Conservation (phyloP, 1,140 invertebrate species). For the Caenorhabditis tropicalis region DNA sequence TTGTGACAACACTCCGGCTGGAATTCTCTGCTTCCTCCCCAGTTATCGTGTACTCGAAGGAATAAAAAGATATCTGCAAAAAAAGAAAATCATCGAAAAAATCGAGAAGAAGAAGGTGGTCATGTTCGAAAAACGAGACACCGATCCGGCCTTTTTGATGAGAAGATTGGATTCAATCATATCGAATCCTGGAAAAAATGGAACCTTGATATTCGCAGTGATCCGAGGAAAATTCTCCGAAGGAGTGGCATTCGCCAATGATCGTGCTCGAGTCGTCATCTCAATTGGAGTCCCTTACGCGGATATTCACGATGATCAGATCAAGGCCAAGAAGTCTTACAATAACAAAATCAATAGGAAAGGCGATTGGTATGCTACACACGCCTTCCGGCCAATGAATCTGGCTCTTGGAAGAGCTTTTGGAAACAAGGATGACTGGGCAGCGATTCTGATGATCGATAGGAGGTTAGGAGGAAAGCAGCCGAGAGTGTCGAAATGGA, state of each 20-base stretch:
- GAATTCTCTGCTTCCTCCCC: constrained; percentile 81
- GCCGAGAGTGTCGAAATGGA: constrained; percentile 65
- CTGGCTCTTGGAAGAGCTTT: constrained; percentile 73
- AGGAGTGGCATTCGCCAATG: constrained; percentile 84
- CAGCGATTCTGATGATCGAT: constrained; percentile 79
- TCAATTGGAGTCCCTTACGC: constrained; percentile 83
- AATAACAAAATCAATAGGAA: constrained; percentile 62
- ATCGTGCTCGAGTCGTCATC: constrained; percentile 82
- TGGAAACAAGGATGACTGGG: constrained; percentile 78
- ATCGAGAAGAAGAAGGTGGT: constrained; percentile 71
- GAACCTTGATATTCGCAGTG: constrained; percentile 56
- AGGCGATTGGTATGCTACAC: constrained; percentile 79
- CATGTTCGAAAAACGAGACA: constrained; percentile 75
- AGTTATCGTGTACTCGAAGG: constrained; percentile 80
- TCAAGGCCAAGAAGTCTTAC: constrained; percentile 60
- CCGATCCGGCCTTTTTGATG: constrained; percentile 74
- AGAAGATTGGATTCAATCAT: constrained; percentile 75
- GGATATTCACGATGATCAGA: constrained; percentile 77
- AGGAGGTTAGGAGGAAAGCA: constrained; percentile 74
- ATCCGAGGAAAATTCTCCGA: constrained; percentile 76
- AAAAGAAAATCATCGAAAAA: constrained; percentile 69
- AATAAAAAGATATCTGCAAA: constrained; percentile 72
- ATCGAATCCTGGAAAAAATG: constrained; percentile 45
- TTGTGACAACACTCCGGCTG: constrained; percentile 77
- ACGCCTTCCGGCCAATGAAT: constrained; percentile 75